Conservation (phyloP, 2,113 vertebrate species). For the Datnioides undecimradiatus region DNA sequence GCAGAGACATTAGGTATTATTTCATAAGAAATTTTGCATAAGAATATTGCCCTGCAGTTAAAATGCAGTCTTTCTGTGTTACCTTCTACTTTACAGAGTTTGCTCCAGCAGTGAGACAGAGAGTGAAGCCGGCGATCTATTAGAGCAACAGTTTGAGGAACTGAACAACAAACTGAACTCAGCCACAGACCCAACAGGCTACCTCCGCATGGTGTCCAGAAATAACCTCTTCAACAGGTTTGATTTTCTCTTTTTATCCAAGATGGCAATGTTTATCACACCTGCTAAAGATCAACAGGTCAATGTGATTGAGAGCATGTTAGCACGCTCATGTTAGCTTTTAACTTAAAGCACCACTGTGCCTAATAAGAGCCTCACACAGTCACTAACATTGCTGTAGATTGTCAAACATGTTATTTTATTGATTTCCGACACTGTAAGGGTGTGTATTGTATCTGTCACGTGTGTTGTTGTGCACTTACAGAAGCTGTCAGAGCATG, state of each 20-base stretch:
- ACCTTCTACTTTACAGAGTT: conserved; percentile 72
- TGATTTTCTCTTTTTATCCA: neutral
- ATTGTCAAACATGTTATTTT: neutral
- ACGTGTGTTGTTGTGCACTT: conserved; percentile 7
- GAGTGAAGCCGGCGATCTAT: conserved; percentile 92
- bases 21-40: neutral
- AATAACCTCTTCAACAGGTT: conserved; percentile 95
- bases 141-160: conserved; percentile 94
- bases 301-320: too few relatives aligned
- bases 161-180: conserved; percentile 89
- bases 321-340: too few relatives aligned
- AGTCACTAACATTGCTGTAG: neutral
- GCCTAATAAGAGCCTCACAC: too few relatives aligned
- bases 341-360: too few relatives aligned
- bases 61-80: neutral
- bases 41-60: too few relatives aligned
- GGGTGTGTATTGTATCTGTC: neutral
- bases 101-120: conserved; percentile 93
- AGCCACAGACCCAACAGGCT: conserved; percentile 90
- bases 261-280: too few relatives aligned
- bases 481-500: conserved; percentile 95
- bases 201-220: conserved; percentile 93
- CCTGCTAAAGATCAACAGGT: too few relatives aligned
- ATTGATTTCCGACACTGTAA: neutral
- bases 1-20: neutral